Percentiles rank a stretch among this genome's conserved stretches.
These are phyloP conservation scores for Athalia cordata DNA, from an alignment of 2,888 invertebrate genomes.

Conservation along the genomic window DNA sequence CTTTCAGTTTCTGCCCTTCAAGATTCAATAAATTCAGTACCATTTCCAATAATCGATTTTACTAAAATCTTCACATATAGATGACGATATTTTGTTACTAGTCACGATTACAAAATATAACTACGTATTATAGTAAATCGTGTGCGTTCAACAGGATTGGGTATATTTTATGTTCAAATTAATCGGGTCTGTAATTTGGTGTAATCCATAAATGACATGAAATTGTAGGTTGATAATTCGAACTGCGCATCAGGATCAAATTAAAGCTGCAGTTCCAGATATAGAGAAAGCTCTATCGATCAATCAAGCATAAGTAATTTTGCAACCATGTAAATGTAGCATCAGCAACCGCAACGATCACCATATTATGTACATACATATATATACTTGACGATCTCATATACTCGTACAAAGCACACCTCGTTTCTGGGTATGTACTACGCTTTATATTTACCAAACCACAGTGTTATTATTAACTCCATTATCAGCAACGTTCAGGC, in stretches of 20 bases:
- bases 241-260: constrained; percentile 14
- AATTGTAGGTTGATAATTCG: background rate
- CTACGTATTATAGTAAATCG: background rate
- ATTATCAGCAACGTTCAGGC: too few relatives aligned
- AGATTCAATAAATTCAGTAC: too few relatives aligned
- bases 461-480: too few relatives aligned
- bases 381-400: too few relatives aligned
- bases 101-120: background rate
- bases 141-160: too few relatives aligned
- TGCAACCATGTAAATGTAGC: too few relatives aligned
- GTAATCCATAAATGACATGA: constrained; percentile 20
- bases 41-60: background rate
- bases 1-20: too few relatives aligned
- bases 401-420: too few relatives aligned
- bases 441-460: too few relatives aligned
- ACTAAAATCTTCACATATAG: background rate
- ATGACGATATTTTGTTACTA: background rate
- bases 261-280: constrained; percentile 35
- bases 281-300: constrained; percentile 56
- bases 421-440: too few relatives aligned
- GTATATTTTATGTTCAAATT: background rate
- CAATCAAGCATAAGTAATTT: constrained; percentile 63
- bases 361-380: too few relatives aligned
- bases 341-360: too few relatives aligned
- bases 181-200: constrained; percentile 24